Evolutionary conservation across 2,797 vertebrate species (phyloP).

Genomic region (Sphaeramia orbicularis): DNA sequence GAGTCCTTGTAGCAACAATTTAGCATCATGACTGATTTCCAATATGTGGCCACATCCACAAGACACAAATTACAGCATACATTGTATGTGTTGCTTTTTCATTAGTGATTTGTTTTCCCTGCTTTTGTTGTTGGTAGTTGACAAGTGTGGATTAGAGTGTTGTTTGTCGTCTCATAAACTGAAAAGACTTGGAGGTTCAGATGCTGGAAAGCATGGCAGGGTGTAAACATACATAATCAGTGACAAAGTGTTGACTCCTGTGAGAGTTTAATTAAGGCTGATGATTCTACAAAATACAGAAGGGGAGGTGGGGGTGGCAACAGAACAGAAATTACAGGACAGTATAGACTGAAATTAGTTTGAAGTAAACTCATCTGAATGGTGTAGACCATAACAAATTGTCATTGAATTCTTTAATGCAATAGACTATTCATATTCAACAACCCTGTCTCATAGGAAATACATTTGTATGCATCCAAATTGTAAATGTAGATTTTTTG

Average conservation of each 20-base stretch:
- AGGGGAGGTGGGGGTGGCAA: background rate
- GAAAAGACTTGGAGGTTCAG: conserved; percentile 35
- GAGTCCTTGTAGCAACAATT: conserved; percentile 8
- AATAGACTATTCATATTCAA: background rate
- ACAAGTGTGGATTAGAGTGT: conserved; percentile 52
- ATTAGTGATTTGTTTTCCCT: conserved; percentile 22
- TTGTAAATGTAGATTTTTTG: no score
- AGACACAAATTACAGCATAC: conserved; percentile 33
- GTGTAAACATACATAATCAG: conserved; percentile 48
- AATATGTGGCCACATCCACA: conserved; percentile 23
- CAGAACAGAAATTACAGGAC: background rate
- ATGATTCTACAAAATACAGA: conserved; percentile 16
- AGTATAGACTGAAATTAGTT: conserved; percentile 1
- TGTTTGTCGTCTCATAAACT: conserved; percentile 37
- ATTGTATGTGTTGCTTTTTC: conserved; percentile 36
- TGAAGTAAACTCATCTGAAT: background rate
- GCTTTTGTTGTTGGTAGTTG: conserved; percentile 49
- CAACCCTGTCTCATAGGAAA: no score
- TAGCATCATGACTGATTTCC: conserved; percentile 27
- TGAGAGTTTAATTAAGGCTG: conserved; percentile 25
- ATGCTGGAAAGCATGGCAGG: conserved; percentile 31
- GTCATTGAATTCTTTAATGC: background rate
- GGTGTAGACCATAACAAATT: background rate
- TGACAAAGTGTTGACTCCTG: conserved; percentile 42
- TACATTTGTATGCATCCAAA: no score